Conservation (phyloP, 2,888 invertebrate genomes). For the Athalia rosae region DNA sequence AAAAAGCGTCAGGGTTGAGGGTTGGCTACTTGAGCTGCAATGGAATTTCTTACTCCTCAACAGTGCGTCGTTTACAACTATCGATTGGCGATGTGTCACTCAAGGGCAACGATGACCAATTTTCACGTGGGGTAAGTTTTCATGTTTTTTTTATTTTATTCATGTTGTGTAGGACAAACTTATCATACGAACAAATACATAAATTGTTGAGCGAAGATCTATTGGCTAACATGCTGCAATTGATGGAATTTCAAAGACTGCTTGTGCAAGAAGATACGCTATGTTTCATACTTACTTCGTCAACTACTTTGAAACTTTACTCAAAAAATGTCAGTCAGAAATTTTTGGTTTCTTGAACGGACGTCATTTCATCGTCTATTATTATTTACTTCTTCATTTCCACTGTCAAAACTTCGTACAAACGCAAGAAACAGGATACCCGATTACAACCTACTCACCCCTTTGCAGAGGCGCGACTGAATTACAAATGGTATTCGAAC, state of each 20-base stretch:
- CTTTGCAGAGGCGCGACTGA: slow-evolving; percentile 14
- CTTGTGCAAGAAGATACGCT: background rate
- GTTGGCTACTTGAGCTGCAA: background rate
- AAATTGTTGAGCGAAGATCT: too few relatives aligned
- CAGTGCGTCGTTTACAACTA: background rate
- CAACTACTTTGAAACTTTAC: background rate
- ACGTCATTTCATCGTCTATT: slow-evolving; percentile 6
- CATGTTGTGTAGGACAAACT: background rate
- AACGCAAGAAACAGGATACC: background rate
- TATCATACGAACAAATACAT: too few relatives aligned
- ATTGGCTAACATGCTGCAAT: too few relatives aligned
- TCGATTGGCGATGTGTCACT: slow-evolving; percentile 30
- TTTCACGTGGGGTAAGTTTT: slow-evolving; percentile 11
- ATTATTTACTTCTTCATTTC: background rate
- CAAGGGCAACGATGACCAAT: slow-evolving; percentile 15
- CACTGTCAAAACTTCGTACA: background rate
- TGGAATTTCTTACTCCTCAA: background rate
- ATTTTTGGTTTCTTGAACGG: background rate
- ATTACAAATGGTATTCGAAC: slow-evolving; percentile 36
- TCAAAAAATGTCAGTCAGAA: background rate
- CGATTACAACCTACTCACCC: background rate
- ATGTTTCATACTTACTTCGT: slow-evolving; percentile 8
- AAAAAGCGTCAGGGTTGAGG: background rate
- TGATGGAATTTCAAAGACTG: too few relatives aligned
- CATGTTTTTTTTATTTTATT: background rate